These are phyloP conservation scores for Lagodon rhomboides DNA, from an alignment of 2,797 vertebrate species.

Conservation along the genomic window DNA sequence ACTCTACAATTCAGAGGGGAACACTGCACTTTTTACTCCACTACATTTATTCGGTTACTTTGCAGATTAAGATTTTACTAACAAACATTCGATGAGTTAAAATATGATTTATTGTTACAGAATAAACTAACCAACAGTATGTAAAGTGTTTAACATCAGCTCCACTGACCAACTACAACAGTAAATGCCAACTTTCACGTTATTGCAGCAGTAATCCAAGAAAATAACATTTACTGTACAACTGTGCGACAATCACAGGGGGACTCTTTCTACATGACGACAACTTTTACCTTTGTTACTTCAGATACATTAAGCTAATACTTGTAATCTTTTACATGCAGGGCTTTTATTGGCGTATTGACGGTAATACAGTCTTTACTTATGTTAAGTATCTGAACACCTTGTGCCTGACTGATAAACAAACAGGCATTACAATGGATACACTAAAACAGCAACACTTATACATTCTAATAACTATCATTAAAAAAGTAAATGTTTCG, in stretches of 20 bases:
- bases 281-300: neutral
- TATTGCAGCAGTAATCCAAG: neutral
- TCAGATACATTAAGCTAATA: neutral
- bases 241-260: neutral
- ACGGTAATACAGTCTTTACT: neutral
- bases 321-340: neutral
- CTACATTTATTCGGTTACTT: too few relatives aligned
- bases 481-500: too few relatives aligned
- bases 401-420: neutral
- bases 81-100: too few relatives aligned
- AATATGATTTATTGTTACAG: too few relatives aligned
- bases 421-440: neutral
- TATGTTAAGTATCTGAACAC: neutral
- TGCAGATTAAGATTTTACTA: too few relatives aligned
- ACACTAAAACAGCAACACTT: too few relatives aligned
- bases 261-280: neutral
- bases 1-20: too few relatives aligned
- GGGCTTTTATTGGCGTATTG: neutral
- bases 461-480: too few relatives aligned
- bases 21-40: too few relatives aligned
- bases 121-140: neutral
- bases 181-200: neutral
- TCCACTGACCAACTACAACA: neutral
- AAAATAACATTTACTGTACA: neutral
- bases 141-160: neutral